Evolutionary conservation across 1,140 invertebrate genomes (phyloP), one percentile per base, ranked within the genome.

Genomic region (Neuroterus valhalla): DNA sequence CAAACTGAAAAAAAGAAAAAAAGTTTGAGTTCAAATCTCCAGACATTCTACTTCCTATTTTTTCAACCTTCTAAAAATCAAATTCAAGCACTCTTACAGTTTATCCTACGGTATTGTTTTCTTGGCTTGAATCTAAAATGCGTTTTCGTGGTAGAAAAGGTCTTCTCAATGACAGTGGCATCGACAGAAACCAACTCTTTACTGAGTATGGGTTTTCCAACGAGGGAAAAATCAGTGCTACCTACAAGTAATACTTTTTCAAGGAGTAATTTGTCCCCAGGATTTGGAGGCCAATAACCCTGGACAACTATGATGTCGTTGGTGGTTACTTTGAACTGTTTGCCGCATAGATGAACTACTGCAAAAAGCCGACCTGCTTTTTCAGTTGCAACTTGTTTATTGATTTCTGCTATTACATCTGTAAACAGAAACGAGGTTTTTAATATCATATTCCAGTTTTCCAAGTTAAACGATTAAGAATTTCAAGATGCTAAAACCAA

Each of bases 131-230:
- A 94, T 21, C 91, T 92, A 84, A 96, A 96, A 82, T 93, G 91
- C 67, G 94, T 94, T 85, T 94, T 95, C 1, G 94, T 96, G 79
- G 96, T 93, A 1, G 96, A 96, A 1, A 98, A 89, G 0, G 95
- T 96, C 88, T 98, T 98, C 78, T 97, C 96, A 66, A 98, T 94
- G 6, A 98, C 93, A 43, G 96, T 98, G 0, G 95, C 97, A 76
- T 95, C 93, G 1, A 98, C 91, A 66, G 91, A 89, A 0, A 96
- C 95, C 42, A 96, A 86, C 66, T 94, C 94, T 31, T 91, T 91
- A 84, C 95, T 94, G 10, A 98, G 88, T 15, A 98, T 76, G 0
- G 97, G 97, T 67, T 93, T 89, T 50, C 97, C 97, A 76, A 98
- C 90, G 1, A 98, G 84, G 8, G 96, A 95, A 78, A 98, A 98